Evolutionary conservation across 2,113 vertebrate species (phyloP), one percentile per base, ranked within the genome.

Genomic region (Calypte anna): DNA sequence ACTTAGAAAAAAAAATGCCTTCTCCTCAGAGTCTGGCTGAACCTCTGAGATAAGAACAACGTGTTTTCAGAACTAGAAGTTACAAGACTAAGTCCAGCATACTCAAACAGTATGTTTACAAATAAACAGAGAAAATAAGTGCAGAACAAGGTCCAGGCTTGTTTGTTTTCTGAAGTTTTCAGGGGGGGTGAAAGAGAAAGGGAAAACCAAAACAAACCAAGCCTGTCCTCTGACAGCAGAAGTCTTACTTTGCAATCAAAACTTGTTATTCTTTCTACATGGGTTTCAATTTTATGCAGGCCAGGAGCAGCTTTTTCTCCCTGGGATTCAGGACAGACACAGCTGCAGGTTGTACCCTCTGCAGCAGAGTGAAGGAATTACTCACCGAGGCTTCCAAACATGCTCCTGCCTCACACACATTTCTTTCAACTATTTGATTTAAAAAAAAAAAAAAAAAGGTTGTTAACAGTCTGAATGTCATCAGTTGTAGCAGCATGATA

Each of bases 11-110:
- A 57, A 77, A 91, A 97, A 93, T 15, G 23, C 66, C 91, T 91
- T 93, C 74, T 95, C 92, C 81, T 82, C 6, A 4, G 72, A 77
- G 90, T 38, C 75, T 95, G 88, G 83, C 88, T 97, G 95, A 90
- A 80, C n/a, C 83, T 28, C 90, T 0, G 2, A 96, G 94, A 95
- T 94, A 96, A 96, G 72, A 89, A 66, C 4, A 46, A 87, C 55
- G 16, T 53, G 13, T 85, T 91, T 84, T 66, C 84, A 70, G 73
- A 86, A 57, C 58, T 79, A 69, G 36, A 33, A 33, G n/a, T 63
- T 84, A 58, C 68, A 63, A 67, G 80, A 43, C 57, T 61, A 51
- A 59, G 68, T 5, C 12, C 80, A 69, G 70, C 74, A 82, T 48
- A 40, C 46, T 40, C 75, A 64, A 73, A 75, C n/a, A 36, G n/a